Evolutionary conservation across 2,888 invertebrate genomes (phyloP), one percentile per base, ranked within the genome.

Genomic region (Bugula neritina): DNA sequence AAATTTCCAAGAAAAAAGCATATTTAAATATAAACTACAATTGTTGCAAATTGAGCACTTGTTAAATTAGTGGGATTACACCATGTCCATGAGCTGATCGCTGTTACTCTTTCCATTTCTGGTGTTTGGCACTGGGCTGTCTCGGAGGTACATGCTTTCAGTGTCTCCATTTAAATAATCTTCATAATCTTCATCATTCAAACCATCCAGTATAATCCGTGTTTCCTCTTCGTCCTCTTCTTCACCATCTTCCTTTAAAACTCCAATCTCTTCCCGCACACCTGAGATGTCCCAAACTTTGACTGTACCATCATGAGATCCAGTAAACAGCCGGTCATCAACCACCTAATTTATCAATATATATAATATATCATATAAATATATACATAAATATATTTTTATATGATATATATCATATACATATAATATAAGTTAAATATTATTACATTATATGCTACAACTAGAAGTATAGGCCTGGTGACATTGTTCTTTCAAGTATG

Each of bases 251-350:
- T 54, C 58, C 1, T 35, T 29, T 74, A 74, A 0, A 76, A 54
- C 3, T 5, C 27, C 78, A 71, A 77, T 77, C 69, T 80, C 79
- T 43, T 75, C 72, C 72, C 76, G 78, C 35, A 84, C 78, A 1
- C 82, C 84, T 0, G 78, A 76, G 23, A 81, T 79, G 74, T 84
- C 83, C 85, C 85, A 85, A 1, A 85, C 81, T 70, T 82, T 78
- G 21, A 85, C 74, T 23, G 79, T 81, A 0, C 83, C 83, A 74
- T 86, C 86, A 73, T 83, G 84, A 0, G 85, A 84, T 0, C 83
- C 84, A 1, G 85, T 85, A 77, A 84, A 86, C 52, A 86, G 77
- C 58, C 80, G 81, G 0, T 82, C 81, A 1, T 82, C 82, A 5
- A 83, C 83, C 21, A 85, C 79, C 85, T 85, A 73, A 10, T 73